A percentile compares a stretch with the other conserved stretches of the same genome.
phyloP scores from a whole-genome alignment of 1,140 invertebrate species.

The Scaptomyza montana region DNA sequence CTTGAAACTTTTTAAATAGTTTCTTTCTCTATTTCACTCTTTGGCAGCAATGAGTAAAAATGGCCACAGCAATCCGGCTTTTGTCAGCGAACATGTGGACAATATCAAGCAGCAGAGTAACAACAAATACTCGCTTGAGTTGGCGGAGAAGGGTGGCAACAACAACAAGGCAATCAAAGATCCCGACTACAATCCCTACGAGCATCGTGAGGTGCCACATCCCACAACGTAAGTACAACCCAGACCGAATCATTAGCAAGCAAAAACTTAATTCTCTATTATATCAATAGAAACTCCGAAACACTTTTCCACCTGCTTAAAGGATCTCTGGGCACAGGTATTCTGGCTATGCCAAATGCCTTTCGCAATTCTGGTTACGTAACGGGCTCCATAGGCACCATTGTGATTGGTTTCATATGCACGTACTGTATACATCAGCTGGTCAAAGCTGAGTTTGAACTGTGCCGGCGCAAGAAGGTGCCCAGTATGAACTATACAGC shows the following conservation, averaged over 20 bases:
- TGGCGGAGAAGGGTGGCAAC: constrained; percentile 84
- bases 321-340: constrained; percentile 94
- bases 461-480: constrained; percentile 87
- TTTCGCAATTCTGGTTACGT: constrained; percentile 91
- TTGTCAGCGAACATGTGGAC: constrained; percentile 71
- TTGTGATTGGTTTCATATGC: constrained; percentile 89
- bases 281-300: constrained; percentile 87
- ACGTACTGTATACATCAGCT: constrained; percentile 92
- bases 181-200: constrained; percentile 87
- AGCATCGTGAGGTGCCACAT: constrained; percentile 87
- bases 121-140: constrained; percentile 83
- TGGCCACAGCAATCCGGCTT: constrained; percentile 79
- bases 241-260: not conserved
- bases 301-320: constrained; percentile 93
- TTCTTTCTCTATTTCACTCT: not conserved
- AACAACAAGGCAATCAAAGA: constrained; percentile 71
- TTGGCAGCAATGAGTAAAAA: constrained; percentile 76
- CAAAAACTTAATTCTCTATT: constrained; percentile 18
- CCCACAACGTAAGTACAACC: constrained; percentile 87
- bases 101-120: constrained; percentile 51
- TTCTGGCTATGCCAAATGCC: constrained; percentile 94
- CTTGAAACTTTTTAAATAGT: not conserved
- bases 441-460: constrained; percentile 87
- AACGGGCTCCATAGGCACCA: constrained; percentile 87
- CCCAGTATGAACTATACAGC: constrained; percentile 89